Conservation (phyloP, 2,113 vertebrate species). For the Rostratula benghalensis region DNA sequence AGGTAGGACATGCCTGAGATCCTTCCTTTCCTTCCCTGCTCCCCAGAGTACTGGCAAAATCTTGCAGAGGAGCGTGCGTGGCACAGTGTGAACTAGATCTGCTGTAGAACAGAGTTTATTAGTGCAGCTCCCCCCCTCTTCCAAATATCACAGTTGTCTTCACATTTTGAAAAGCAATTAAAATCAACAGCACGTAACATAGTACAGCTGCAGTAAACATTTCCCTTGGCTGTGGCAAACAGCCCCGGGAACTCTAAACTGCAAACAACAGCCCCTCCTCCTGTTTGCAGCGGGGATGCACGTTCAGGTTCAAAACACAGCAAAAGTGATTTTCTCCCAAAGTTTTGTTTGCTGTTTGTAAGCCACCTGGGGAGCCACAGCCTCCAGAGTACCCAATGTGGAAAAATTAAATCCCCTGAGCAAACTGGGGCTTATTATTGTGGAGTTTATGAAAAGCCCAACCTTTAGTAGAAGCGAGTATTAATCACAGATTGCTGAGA, state of each 20-base stretch:
- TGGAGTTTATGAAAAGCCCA: neutral
- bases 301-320: neutral
- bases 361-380: neutral
- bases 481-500: neutral
- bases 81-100: neutral
- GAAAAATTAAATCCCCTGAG: neutral
- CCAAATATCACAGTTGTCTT: slow-evolving; percentile 30
- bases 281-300: neutral
- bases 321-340: neutral
- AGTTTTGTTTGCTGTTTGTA: neutral
- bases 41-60: neutral
- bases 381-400: neutral
- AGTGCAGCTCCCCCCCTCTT: neutral
- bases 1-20: neutral
- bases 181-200: neutral
- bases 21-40: neutral
- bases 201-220: slow-evolving; percentile 33
- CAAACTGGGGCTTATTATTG: neutral
- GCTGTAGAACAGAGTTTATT: neutral
- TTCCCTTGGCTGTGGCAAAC: neutral
- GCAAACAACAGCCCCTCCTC: slow-evolving; percentile 58
- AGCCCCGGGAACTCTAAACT: neutral
- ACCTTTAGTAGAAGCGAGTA: neutral
- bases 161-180: slow-evolving; percentile 58
- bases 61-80: neutral